Conservation (phyloP, 1,140 invertebrate species). For the Ceratitis capitata region DNA sequence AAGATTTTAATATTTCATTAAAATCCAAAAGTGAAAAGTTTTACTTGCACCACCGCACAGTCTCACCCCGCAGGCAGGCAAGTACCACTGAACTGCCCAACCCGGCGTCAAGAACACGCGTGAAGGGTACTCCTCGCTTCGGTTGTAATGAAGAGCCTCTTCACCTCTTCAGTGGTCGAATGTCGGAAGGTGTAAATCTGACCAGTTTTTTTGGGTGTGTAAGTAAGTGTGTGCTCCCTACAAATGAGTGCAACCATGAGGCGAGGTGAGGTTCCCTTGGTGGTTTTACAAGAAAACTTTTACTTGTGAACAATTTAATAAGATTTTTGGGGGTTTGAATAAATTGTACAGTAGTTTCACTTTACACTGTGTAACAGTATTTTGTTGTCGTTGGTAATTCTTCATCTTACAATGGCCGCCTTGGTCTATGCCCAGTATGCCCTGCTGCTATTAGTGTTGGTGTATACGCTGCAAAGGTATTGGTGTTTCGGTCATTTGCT, state of each 20-base stretch:
- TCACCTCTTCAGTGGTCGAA: too few relatives aligned
- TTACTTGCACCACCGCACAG: background rate
- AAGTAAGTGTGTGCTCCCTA: background rate
- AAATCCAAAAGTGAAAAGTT: conserved; percentile 44
- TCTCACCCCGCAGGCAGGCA: background rate
- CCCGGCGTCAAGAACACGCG: background rate
- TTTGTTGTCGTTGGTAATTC: background rate
- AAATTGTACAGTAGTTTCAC: conserved; percentile 34
- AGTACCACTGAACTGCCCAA: background rate
- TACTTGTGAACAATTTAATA: conserved; percentile 35
- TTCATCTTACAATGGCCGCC: background rate
- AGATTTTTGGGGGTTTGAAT: conserved; percentile 24
- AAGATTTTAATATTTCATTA: conserved; percentile 44
- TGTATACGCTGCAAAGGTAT: background rate
- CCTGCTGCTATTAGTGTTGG: background rate
- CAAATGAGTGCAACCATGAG: background rate
- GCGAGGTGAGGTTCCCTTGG: background rate
- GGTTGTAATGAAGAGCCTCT: background rate
- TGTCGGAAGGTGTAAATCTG: background rate
- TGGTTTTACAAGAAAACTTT: conserved; percentile 26
- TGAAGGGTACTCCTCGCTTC: background rate
- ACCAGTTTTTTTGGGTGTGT: background rate
- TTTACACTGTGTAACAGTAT: conserved; percentile 22
- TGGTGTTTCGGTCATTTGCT: background rate
- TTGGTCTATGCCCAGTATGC: too few relatives aligned